Conservation (phyloP, 2,113 vertebrate species). For the Tragulus kanchil region DNA sequence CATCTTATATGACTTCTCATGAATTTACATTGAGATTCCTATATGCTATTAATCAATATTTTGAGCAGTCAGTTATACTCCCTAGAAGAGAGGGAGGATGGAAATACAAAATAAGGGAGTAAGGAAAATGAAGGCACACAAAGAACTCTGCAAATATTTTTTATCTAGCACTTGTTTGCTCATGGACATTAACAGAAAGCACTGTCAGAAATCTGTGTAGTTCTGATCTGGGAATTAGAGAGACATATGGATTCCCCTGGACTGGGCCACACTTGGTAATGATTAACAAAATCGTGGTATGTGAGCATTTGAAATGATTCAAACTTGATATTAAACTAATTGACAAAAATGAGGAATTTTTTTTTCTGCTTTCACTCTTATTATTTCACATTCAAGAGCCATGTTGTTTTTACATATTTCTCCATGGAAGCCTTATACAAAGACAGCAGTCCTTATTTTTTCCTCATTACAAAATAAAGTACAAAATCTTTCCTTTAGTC, state of each 20-base stretch:
- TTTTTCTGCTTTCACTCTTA: neutral
- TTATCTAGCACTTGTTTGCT: neutral
- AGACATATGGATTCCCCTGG: constrained; percentile 28
- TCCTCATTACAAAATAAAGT: constrained; percentile 3
- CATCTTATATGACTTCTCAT: neutral
- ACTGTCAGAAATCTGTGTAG: constrained; percentile 33
- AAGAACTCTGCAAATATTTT: neutral
- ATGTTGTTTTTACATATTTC: neutral
- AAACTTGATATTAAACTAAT: constrained; percentile 53
- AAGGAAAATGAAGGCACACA: neutral
- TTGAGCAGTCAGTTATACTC: neutral
- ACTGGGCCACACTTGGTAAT: neutral
- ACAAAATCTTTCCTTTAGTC: neutral
- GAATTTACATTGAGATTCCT: neutral
- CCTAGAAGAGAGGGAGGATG: neutral
- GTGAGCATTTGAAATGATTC: constrained; percentile 39
- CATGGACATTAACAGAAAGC: neutral
- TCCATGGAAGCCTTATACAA: neutral
- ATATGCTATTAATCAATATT: neutral
- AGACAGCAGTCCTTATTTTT: neutral
- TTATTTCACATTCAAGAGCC: neutral
- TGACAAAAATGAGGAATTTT: constrained; percentile 3
- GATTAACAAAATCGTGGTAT: constrained; percentile 36
- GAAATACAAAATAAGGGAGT: neutral
- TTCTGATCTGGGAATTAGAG: neutral